phyloP scores from a whole-genome alignment of 2,113 vertebrate species.

The Telmatochromis sp. region DNA sequence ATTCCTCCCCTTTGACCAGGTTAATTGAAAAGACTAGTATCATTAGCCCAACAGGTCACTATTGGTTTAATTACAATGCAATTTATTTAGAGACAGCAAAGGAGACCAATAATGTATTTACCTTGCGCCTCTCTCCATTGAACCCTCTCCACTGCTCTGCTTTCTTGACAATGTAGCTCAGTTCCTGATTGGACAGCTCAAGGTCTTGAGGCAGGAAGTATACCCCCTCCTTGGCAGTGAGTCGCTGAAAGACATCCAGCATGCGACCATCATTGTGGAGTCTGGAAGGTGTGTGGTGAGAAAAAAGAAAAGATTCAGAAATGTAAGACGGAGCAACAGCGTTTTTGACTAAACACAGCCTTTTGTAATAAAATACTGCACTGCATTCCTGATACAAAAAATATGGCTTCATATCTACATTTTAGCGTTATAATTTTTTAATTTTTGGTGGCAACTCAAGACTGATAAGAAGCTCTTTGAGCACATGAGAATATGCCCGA shows the following conservation, averaged over 20 bases:
- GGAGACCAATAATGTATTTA: constrained; percentile 46
- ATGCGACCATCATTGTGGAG: constrained; percentile 78
- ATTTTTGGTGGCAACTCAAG: not conserved
- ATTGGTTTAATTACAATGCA: not conserved
- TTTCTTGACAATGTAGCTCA: constrained; percentile 84
- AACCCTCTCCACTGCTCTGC: constrained; percentile 88
- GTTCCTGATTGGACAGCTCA: constrained; percentile 88
- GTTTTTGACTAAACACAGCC: constrained; percentile 28
- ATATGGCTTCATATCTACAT: not conserved
- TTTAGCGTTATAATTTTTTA: not conserved
- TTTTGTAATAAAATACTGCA: not conserved
- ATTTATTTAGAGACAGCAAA: not conserved
- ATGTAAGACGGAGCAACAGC: not conserved
- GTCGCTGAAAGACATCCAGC: constrained; percentile 76
- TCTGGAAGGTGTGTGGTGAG: constrained; percentile 55
- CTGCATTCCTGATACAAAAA: not conserved
- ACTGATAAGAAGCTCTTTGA: not conserved
- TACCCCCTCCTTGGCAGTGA: constrained; percentile 72
- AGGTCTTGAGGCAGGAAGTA: constrained; percentile 84
- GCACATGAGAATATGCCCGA: not conserved
- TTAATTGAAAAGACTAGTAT: constrained; percentile 31
- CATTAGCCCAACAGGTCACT: constrained; percentile 33
- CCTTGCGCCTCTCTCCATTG: constrained; percentile 83
- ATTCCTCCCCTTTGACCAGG: not conserved
- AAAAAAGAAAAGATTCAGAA: not conserved